Conservation (phyloP, 2,113 vertebrate species). For the Reinhardtius hippoglossoides region DNA sequence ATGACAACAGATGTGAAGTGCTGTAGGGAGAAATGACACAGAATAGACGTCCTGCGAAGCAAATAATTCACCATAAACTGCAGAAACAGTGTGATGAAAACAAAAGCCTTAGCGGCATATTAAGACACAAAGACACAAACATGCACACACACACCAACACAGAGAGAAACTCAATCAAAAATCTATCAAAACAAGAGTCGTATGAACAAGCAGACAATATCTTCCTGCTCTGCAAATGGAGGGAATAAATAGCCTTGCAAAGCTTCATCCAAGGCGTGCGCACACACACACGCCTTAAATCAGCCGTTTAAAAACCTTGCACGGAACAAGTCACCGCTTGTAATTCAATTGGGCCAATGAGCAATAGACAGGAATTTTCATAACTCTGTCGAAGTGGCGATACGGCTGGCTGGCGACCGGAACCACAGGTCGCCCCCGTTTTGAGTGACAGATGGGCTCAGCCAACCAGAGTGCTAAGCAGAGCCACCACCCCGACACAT, state of each 20-base stretch:
- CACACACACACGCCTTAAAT: slow-evolving; percentile 54
- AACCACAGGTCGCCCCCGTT: slow-evolving; percentile 84
- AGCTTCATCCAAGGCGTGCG: slow-evolving; percentile 25
- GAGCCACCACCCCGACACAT: slow-evolving; percentile 65
- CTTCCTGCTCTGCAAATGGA: slow-evolving; percentile 52
- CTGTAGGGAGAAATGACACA: slow-evolving; percentile 74
- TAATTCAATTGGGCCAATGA: slow-evolving; percentile 87
- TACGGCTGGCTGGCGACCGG: slow-evolving; percentile 82
- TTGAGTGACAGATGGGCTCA: slow-evolving; percentile 93
- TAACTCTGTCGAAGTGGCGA: slow-evolving; percentile 85
- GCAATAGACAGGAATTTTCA: slow-evolving; percentile 85
- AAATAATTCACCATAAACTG: slow-evolving; percentile 78
- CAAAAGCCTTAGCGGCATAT: slow-evolving; percentile 70
- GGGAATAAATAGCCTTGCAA: slow-evolving; percentile 47
- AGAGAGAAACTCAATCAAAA: slow-evolving; percentile 72
- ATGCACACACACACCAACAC: slow-evolving; percentile 38
- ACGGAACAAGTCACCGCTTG: slow-evolving; percentile 71
- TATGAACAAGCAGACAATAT: slow-evolving; percentile 60
- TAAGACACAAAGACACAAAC: slow-evolving; percentile 68
- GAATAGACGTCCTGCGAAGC: slow-evolving; percentile 75
- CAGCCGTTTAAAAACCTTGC: slow-evolving; percentile 64
- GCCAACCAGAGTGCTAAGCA: slow-evolving; percentile 89
- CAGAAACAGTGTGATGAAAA: slow-evolving; percentile 75
- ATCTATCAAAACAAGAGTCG: slow-evolving; percentile 67
- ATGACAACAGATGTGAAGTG: slow-evolving; percentile 79